Evolutionary conservation across 92 coral and sea anemone species (phyloP).

Genomic region (Pocillopora grandis): DNA sequence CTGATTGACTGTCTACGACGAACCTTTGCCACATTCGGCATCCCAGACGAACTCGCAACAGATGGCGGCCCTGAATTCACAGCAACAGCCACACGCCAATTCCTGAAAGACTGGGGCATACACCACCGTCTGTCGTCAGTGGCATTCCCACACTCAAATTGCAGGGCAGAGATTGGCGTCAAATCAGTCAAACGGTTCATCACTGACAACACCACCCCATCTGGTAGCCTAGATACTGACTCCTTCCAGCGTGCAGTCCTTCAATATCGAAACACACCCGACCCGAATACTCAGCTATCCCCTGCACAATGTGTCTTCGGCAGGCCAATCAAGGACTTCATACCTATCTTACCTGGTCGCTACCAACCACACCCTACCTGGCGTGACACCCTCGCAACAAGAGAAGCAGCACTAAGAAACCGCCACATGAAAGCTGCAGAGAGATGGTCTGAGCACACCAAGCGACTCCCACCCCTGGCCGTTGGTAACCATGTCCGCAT

Average conservation of each 20-base stretch:
- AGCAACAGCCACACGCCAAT: constrained; percentile 33
- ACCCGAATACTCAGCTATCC: constrained; percentile 60
- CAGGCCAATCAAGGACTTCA: constrained; percentile 67
- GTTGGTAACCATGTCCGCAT: constrained; percentile 63
- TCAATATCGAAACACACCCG: constrained; percentile 63
- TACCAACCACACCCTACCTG: constrained; percentile 68
- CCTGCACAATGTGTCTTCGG: constrained; percentile 69
- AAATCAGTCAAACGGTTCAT: constrained; percentile 58
- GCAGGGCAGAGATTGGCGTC: constrained; percentile 64
- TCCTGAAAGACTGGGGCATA: constrained; percentile 67
- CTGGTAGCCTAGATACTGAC: constrained; percentile 57
- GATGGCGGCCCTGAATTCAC: constrained; percentile 59
- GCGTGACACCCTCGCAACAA: constrained; percentile 46
- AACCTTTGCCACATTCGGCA: constrained; percentile 52
- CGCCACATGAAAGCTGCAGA: constrained; percentile 57
- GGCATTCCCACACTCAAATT: constrained; percentile 77
- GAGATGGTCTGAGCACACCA: constrained; percentile 63
- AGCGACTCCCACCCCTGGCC: constrained; percentile 56
- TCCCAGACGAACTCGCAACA: constrained; percentile 53
- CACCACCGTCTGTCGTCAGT: constrained; percentile 70
- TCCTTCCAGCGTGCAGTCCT: constrained; percentile 58
- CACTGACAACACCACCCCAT: constrained; percentile 61
- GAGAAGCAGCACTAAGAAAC: constrained; percentile 65
- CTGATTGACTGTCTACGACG: constrained; percentile 56
- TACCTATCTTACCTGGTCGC: constrained; percentile 65